Conservation (phyloP, 2,113 vertebrate genomes). For the Anolis sagrei region DNA sequence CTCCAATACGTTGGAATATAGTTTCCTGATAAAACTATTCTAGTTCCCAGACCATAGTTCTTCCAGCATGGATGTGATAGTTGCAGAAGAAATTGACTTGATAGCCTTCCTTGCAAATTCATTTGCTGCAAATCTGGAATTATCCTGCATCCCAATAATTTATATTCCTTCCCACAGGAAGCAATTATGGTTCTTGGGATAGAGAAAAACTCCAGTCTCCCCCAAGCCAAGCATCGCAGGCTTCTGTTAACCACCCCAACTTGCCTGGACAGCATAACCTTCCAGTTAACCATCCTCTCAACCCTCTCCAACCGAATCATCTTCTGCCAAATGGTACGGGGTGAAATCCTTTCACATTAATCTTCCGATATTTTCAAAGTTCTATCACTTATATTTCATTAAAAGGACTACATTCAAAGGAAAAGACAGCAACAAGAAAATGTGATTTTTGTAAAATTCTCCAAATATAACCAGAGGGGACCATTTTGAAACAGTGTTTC, state of each 20-base stretch:
- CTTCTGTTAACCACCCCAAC: slow-evolving; percentile 74
- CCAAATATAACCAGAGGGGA: neutral
- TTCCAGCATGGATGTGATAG: slow-evolving; percentile 9
- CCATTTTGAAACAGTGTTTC: neutral
- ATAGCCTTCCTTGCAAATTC: slow-evolving; percentile 61
- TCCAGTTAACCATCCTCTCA: slow-evolving; percentile 80
- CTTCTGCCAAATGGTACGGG: slow-evolving; percentile 80
- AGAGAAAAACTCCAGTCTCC: slow-evolving; percentile 76
- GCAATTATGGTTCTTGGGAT: slow-evolving; percentile 82
- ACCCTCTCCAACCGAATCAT: slow-evolving; percentile 78
- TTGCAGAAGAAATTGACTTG: slow-evolving; percentile 45
- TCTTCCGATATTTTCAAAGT: slow-evolving; percentile 52
- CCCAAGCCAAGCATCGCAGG: slow-evolving; percentile 73
- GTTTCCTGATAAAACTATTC: neutral
- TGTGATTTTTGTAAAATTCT: neutral
- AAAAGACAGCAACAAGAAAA: neutral
- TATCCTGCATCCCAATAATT: slow-evolving; percentile 73
- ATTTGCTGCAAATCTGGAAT: slow-evolving; percentile 63
- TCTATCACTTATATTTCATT: slow-evolving; percentile 51
- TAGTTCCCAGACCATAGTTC: neutral
- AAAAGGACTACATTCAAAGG: slow-evolving; percentile 58
- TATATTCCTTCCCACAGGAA: slow-evolving; percentile 81
- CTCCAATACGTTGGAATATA: neutral
- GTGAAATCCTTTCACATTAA: slow-evolving; percentile 72
- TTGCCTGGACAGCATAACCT: slow-evolving; percentile 74